A percentile compares a stretch with the other conserved stretches of the same genome.
phyloP scores from a whole-genome alignment of 2,888 invertebrate genomes.

The Oscheius sp. region DNA sequence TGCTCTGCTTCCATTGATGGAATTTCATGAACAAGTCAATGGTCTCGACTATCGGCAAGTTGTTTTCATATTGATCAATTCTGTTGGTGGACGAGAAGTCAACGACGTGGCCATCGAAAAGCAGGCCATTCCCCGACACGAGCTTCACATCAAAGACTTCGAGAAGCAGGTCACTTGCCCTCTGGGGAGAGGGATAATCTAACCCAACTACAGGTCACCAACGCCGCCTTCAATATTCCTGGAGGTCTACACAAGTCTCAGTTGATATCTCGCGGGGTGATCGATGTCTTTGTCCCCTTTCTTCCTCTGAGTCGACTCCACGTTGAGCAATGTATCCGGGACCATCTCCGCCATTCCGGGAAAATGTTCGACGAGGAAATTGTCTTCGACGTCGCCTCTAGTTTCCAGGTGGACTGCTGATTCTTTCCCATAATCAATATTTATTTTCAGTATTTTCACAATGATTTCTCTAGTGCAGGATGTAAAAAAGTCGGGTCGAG shows the following conservation, averaged over 20 bases:
- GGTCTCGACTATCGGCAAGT: slow-evolving; percentile 19
- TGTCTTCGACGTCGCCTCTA: slow-evolving; percentile 11
- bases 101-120: slow-evolving; percentile 25
- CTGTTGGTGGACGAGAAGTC: slow-evolving; percentile 6
- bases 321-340: slow-evolving; percentile 20
- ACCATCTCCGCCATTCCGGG: slow-evolving; percentile 28
- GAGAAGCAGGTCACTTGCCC: slow-evolving; percentile 3
- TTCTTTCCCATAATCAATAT: neutral
- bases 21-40: slow-evolving; percentile 31
- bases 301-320: slow-evolving; percentile 18
- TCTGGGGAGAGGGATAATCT: neutral
- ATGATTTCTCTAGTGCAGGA: slow-evolving; percentile 19
- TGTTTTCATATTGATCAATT: slow-evolving; percentile 27
- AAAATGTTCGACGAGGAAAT: slow-evolving; percentile 21
- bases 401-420: slow-evolving; percentile 9
- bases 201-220: neutral
- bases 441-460: slow-evolving; percentile 25
- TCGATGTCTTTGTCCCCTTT: slow-evolving; percentile 31
- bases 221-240: slow-evolving; percentile 15
- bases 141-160: slow-evolving; percentile 15
- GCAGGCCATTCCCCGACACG: neutral
- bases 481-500: slow-evolving; percentile 31
- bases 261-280: slow-evolving; percentile 19
- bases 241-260: slow-evolving; percentile 21
- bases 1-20: slow-evolving; percentile 19